Evolutionary conservation across 2,888 invertebrate genomes (phyloP), one percentile per base, ranked within the genome.

Genomic region (Drosophila barbarae): DNA sequence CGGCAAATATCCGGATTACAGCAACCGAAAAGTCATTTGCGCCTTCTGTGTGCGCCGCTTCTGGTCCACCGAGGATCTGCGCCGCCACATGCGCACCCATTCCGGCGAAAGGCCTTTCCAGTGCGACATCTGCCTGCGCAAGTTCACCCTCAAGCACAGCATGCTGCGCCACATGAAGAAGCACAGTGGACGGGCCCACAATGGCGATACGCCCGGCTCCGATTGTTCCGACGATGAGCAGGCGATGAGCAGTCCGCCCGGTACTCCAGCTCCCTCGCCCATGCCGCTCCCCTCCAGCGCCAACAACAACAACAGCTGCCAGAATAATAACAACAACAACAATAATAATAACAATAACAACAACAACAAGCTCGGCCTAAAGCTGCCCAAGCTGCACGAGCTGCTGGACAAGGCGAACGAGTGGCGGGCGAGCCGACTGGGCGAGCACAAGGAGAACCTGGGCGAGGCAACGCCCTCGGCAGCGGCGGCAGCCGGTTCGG

Each of bases 131-230:
- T 98, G 98, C 89, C 90, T 94, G 36, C 92, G 97, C 7, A 92
- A 95, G 71, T 98, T 98, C 90, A 97, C 97, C 0, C 90, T 98
- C 47, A 98, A 98, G 86, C 97, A 98, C 91, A 96, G 96, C 90
- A 97, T 98, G 97, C 91, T 97, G 74, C 92, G 97, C 0, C 97
- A 98, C 88, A 92, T 96, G 77, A 96, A 97, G 90, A 97, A 97
- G 89, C 97, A 97, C 87, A 92, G 92, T 71, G 92, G 92, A 63
- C 91, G 93, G 7, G 91, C 92, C 49, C 92, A 92, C 57, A 87
- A 85, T 30, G 86, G 86, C 0, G 86, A 86, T 8, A 69, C 59
- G 3, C 74, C 73, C 2, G 70, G 87, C 5, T 90, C 90, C 18
- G 90, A 90, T 55, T 86, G 88, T 36, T 90, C 90, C 10, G 90